Evolutionary conservation across 2,888 invertebrate species (phyloP).

Genomic region (Napeogenes sylphis): DNA sequence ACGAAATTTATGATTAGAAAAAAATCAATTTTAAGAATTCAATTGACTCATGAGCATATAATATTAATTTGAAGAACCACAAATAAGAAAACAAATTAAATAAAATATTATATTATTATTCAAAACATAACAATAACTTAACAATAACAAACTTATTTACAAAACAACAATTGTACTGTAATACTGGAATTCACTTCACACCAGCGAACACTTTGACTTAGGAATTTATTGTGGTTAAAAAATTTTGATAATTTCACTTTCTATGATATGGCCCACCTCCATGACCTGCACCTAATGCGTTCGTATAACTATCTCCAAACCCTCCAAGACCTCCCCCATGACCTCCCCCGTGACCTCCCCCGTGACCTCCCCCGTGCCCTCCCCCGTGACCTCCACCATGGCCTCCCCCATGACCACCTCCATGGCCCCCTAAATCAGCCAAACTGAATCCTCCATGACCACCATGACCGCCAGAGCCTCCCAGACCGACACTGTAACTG

Average conservation of each 20-base stretch:
- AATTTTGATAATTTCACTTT: slow-evolving; percentile 41
- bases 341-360: slow-evolving; percentile 40
- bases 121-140: slow-evolving; percentile 62
- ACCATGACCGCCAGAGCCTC: slow-evolving; percentile 36
- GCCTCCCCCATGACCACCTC: slow-evolving; percentile 36
- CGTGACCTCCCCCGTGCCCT: slow-evolving; percentile 33
- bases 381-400: slow-evolving; percentile 25
- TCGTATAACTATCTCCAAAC: slow-evolving; percentile 63
- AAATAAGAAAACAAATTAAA: slow-evolving; percentile 37
- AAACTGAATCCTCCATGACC: slow-evolving; percentile 35
- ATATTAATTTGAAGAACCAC: too few relatives aligned
- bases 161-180: slow-evolving; percentile 40
- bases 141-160: slow-evolving; percentile 54
- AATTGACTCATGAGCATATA: too few relatives aligned
- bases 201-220: slow-evolving; percentile 61
- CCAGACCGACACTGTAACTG: slow-evolving; percentile 35
- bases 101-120: slow-evolving; percentile 44
- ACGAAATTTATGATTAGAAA: too few relatives aligned
- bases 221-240: slow-evolving; percentile 37
- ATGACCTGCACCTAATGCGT: slow-evolving; percentile 64
- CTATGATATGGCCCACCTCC: slow-evolving; percentile 70
- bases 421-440: slow-evolving; percentile 30
- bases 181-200: slow-evolving; percentile 41
- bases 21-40: too few relatives aligned
- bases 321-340: slow-evolving; percentile 38